These are phyloP conservation scores for Theretra japonica DNA, from an alignment of 2,888 invertebrate species.

Conservation along the genomic window DNA sequence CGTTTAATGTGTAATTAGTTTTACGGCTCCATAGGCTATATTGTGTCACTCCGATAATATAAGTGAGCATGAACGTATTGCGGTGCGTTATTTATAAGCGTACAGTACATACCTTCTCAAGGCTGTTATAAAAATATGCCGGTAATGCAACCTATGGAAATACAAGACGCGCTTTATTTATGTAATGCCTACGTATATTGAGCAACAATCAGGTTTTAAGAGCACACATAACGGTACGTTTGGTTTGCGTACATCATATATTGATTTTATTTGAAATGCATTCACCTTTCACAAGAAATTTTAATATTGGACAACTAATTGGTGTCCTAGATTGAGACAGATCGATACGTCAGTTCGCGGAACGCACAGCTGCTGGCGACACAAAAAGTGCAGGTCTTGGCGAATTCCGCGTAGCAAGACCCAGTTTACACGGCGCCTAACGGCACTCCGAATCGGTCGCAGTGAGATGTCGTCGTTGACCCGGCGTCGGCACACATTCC, in stretches of 20 bases:
- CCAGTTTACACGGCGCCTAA: conserved; percentile 50
- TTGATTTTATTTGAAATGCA: background rate
- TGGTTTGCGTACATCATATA: background rate
- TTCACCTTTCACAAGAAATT: background rate
- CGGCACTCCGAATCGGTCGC: conserved; percentile 55
- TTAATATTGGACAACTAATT: background rate
- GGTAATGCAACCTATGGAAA: conserved; percentile 11
- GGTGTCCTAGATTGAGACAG: background rate
- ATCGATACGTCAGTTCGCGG: conserved; percentile 11
- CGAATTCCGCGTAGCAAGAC: conserved; percentile 38
- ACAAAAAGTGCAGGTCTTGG: conserved; percentile 43
- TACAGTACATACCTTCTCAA: conserved; percentile 8
- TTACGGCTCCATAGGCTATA: background rate
- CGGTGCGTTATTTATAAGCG: too few relatives aligned
- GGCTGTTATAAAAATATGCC: conserved; percentile 14
- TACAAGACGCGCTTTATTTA: conserved; percentile 18
- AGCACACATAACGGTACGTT: background rate
- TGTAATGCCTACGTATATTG: background rate
- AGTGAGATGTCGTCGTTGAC: conserved; percentile 49
- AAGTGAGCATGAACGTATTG: conserved; percentile 14
- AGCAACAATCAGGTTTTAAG: conserved; percentile 7
- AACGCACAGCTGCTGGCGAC: conserved; percentile 36
- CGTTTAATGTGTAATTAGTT: conserved; percentile 15
- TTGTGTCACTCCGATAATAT: background rate
- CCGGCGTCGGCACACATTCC: conserved; percentile 44